Conservation (phyloP, 2,797 vertebrate genomes). For the Hyperoplus lanceolatus region DNA sequence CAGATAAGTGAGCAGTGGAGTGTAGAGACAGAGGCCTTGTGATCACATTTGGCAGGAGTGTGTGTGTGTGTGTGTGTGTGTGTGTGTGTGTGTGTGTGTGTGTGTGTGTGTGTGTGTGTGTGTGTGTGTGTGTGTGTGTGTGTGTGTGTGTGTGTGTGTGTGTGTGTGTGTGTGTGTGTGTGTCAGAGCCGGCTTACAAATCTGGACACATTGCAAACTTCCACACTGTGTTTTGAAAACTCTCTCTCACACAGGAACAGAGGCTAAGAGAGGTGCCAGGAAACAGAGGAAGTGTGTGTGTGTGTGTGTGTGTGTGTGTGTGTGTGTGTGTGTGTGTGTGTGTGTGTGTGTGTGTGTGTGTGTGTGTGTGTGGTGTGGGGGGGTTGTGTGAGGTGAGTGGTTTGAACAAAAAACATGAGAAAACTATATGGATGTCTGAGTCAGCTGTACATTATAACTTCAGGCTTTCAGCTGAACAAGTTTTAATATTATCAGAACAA, state of each 20-base stretch:
- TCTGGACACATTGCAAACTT: conserved; percentile 27
- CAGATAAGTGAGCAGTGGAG: conserved; percentile 53
- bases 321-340: not conserved
- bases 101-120: too few species aligned
- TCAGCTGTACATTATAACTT: not conserved
- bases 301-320: not conserved
- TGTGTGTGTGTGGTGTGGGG: not conserved
- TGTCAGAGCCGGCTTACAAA: too few species aligned
- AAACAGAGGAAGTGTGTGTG: conserved; percentile 34
- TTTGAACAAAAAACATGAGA: conserved; percentile 12
- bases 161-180: too few species aligned
- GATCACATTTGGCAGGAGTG: conserved; percentile 39
- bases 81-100: too few species aligned
- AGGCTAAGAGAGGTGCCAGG: conserved; percentile 9
- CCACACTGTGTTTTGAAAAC: conserved; percentile 20
- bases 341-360: conserved; percentile 4
- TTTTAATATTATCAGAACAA: not conserved
- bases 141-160: too few species aligned
- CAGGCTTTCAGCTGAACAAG: not conserved
- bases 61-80: too few species aligned
- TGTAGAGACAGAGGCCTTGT: conserved; percentile 31
- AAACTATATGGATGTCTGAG: conserved; percentile 16
- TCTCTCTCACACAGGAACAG: conserved; percentile 9
- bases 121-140: too few species aligned
- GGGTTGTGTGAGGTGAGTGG: conserved; percentile 35